Conservation (phyloP, 2,888 invertebrate genomes). For the Ophion ellenae region DNA sequence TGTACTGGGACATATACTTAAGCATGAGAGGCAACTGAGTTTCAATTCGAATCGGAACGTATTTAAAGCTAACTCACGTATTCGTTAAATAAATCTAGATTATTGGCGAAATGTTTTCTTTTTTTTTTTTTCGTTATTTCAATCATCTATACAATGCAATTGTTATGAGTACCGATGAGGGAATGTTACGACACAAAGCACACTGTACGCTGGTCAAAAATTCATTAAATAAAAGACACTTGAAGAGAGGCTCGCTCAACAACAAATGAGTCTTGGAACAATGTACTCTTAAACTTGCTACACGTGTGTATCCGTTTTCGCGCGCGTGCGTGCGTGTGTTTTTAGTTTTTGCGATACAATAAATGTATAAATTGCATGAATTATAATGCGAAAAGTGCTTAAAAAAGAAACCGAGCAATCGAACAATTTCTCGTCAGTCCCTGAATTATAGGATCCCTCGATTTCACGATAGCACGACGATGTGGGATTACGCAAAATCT, state of each 20-base stretch:
- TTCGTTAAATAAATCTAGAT: conserved; percentile 62
- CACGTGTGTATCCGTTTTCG: conserved; percentile 8
- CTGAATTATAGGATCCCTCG: conserved; percentile 22
- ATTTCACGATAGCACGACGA: background rate
- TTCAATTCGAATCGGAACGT: conserved; percentile 27
- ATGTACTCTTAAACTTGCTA: conserved; percentile 31
- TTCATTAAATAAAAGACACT: conserved; percentile 17
- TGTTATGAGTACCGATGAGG: conserved; percentile 60
- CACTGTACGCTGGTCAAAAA: conserved; percentile 46
- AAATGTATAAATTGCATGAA: conserved; percentile 8
- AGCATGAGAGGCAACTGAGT: conserved; percentile 44
- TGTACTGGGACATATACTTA: conserved; percentile 13
- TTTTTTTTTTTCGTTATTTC: background rate
- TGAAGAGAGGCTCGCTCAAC: conserved; percentile 20
- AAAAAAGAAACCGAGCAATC: background rate
- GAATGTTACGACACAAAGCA: conserved; percentile 67
- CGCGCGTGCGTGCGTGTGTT: background rate
- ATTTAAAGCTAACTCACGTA: conserved; percentile 45
- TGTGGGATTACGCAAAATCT: conserved; percentile 15
- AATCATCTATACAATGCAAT: conserved; percentile 58
- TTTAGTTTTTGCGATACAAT: background rate
- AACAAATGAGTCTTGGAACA: conserved; percentile 39
- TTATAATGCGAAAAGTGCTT: conserved; percentile 10
- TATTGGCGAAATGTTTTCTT: conserved; percentile 35
- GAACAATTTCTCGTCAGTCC: background rate